phyloP scores from a whole-genome alignment of 23 tunicate species.

The Halocynthia roretzi region DNA sequence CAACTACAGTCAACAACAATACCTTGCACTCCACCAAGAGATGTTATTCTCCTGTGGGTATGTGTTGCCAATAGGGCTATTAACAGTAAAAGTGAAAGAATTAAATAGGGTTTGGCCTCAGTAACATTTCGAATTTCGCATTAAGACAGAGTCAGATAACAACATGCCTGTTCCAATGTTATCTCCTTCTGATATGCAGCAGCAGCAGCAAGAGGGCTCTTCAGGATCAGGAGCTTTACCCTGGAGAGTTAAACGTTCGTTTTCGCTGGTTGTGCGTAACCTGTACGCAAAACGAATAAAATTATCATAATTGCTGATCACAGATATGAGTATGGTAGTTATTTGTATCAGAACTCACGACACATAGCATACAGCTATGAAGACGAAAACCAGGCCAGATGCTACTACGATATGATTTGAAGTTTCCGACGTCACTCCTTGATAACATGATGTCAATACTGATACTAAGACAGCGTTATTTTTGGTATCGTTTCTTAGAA shows the following conservation, averaged over 20 bases:
- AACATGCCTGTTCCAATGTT: slow-evolving; percentile 24
- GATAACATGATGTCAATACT: slow-evolving; percentile 26
- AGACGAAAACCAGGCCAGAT: slow-evolving; percentile 56
- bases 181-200: slow-evolving; percentile 45
- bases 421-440: slow-evolving; percentile 22
- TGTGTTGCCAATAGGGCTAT: too few species aligned
- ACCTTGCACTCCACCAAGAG: too few species aligned
- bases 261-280: slow-evolving; percentile 53
- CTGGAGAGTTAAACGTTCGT: slow-evolving; percentile 32
- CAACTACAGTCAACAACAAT: too few species aligned
- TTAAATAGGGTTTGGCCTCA: too few species aligned
- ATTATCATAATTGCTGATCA: too few species aligned
- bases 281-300: not conserved
- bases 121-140: too few species aligned
- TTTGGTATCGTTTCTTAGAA: not conserved
- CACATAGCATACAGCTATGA: slow-evolving; percentile 69
- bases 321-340: too few species aligned
- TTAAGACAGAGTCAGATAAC: not conserved
- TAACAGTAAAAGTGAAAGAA: too few species aligned
- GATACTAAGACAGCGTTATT: not conserved
- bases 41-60: too few species aligned
- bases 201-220: slow-evolving; percentile 70
- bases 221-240: slow-evolving; percentile 33
- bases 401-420: slow-evolving; percentile 44
- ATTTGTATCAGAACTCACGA: slow-evolving; percentile 37